Percentiles rank a stretch among this genome's conserved stretches.
phyloP scores from a whole-genome alignment of 64 coral and sea anemone species.

The Montipora foliosa region DNA sequence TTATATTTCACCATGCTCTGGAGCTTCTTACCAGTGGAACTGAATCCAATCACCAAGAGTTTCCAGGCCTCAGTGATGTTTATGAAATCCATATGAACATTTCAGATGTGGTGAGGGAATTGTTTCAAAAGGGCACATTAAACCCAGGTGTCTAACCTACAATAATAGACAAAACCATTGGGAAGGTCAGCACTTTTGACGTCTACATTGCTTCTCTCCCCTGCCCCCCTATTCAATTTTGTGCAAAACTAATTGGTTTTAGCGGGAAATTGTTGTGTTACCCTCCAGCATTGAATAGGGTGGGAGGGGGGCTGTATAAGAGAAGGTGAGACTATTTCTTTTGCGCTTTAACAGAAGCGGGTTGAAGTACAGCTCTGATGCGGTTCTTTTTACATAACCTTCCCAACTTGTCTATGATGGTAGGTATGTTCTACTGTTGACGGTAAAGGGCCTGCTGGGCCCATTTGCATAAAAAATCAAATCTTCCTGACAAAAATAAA shows the following conservation, averaged over 20 bases:
- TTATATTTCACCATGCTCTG: slow-evolving; percentile 54
- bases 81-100: background rate
- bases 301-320: no score
- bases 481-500: background rate
- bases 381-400: no score
- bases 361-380: no score
- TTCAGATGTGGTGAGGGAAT: background rate
- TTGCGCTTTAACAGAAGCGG: no score
- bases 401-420: no score
- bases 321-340: background rate
- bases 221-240: no score
- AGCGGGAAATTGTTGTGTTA: no score
- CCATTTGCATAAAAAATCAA: background rate
- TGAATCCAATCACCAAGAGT: slow-evolving; percentile 52
- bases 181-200: background rate
- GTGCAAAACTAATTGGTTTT: no score
- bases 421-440: background rate
- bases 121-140: background rate
- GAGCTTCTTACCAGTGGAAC: slow-evolving; percentile 49
- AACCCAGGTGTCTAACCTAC: background rate
- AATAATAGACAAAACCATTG: background rate
- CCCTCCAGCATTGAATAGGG: no score
- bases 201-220: no score
- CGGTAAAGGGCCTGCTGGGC: background rate
- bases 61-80: slow-evolving; percentile 32